Evolutionary conservation across 2,797 vertebrate species (phyloP), one percentile per base, ranked within the genome.

Genomic region (Pachyuromys duprasi): DNA sequence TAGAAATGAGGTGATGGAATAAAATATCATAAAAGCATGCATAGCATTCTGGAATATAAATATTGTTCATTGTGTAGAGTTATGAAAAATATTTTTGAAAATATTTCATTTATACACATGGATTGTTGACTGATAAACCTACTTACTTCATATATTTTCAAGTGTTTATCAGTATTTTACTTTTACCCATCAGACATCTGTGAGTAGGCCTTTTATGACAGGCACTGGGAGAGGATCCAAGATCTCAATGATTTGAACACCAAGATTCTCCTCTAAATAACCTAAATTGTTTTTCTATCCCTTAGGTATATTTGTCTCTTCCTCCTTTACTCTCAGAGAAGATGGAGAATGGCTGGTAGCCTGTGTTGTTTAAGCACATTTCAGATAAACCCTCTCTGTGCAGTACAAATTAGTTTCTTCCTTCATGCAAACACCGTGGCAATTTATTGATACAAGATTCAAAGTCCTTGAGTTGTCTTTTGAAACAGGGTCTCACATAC

Each of bases 191-290:
- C 17, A 72, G 7, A 53, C 17, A 28, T 42, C 75, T 94, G 36
- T 95, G 69, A 89, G 69, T 70, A 42, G 4, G 8, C 9, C 45
- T 3, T 95, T 90, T 84, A 89, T 86, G 72, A 91, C 17, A 13
- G 45, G 42, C 33, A 15, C 55, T 55, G n/a, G 80, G 67, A 36
- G 0, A 78, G 5, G 31, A 84, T 70, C 57, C 65, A 84, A 79
- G 55, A 93, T 42, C 55, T 94, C 90, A 91, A 86, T 93, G 91
- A 94, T 94, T 91, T 95, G 80, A 96, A 90, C 39, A 89, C 60
- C 89, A 7, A 70, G 57, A 76, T 4, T 65, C 1, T 83, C 26
- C 39, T 95, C 39, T 84, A 81, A 84, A 89, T 86, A 95, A 79
- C 2, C 20, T 89, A 63, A 90, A 90, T 88, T 88, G 11, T 90